Percentiles rank a stretch among this genome's conserved stretches.
Evolutionary conservation across 2,888 invertebrate genomes (phyloP).

Genomic region (Teleiodes luculella): DNA sequence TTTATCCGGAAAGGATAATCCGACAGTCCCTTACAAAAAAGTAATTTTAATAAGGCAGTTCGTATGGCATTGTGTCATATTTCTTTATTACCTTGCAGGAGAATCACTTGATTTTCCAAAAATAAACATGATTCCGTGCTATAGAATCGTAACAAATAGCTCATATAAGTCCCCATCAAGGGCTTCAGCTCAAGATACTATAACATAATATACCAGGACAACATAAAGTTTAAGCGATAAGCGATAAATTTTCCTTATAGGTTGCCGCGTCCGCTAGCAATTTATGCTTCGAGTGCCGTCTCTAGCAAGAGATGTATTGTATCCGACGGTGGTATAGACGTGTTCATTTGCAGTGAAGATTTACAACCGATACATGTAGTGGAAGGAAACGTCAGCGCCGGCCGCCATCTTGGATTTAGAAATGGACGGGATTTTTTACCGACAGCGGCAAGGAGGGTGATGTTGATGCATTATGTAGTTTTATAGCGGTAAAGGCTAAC

Average conservation of each 20-base stretch:
- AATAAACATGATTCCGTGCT: too few relatives aligned
- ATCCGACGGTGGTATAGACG: slow-evolving; percentile 55
- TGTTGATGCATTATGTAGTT: too few relatives aligned
- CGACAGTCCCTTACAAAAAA: too few relatives aligned
- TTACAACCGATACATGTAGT: slow-evolving; percentile 37
- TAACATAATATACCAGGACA: background rate
- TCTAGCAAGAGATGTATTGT: slow-evolving; percentile 55
- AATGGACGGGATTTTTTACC: background rate
- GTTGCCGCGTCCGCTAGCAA: slow-evolving; percentile 51
- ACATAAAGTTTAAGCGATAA: slow-evolving; percentile 28
- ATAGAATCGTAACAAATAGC: too few relatives aligned
- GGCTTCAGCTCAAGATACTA: background rate
- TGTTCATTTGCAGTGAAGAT: slow-evolving; percentile 58
- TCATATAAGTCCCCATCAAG: too few relatives aligned
- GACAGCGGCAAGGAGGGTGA: background rate
- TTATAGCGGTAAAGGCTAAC: too few relatives aligned
- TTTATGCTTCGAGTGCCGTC: slow-evolving; percentile 50
- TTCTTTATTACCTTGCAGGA: too few relatives aligned
- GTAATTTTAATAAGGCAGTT: too few relatives aligned
- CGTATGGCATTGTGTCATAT: too few relatives aligned
- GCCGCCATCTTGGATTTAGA: slow-evolving; percentile 7
- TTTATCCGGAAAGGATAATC: too few relatives aligned
- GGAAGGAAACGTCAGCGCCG: slow-evolving; percentile 22
- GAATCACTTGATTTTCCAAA: too few relatives aligned
- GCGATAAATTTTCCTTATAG: slow-evolving; percentile 35